Conservation (phyloP, 2,797 vertebrate species). For the Anguilla megastoma region DNA sequence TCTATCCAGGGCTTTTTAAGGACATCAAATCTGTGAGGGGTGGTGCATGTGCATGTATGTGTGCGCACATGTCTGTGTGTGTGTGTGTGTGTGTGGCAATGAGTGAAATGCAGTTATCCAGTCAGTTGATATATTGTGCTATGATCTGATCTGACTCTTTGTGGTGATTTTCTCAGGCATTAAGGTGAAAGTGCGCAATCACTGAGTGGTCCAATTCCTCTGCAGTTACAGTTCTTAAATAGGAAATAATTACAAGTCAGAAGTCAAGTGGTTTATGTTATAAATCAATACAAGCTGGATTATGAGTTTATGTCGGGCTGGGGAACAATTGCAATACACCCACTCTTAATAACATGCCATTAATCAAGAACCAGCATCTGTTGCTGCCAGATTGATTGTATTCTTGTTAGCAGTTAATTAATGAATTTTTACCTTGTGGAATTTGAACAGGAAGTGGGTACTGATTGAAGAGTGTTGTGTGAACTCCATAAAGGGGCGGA, state of each 20-base stretch:
- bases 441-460: neutral
- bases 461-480: neutral
- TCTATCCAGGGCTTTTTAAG: neutral
- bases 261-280: neutral
- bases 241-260: neutral
- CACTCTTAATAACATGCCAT: neutral
- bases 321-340: neutral
- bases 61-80: neutral
- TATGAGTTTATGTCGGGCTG: neutral
- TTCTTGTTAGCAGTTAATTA: conserved; percentile 4
- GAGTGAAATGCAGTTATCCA: neutral
- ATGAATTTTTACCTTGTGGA: neutral
- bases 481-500: neutral
- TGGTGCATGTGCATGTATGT: neutral
- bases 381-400: neutral
- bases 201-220: neutral
- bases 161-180: neutral
- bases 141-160: neutral
- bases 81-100: neutral
- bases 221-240: neutral
- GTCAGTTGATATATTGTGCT: neutral
- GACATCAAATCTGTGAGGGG: neutral
- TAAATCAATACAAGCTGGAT: conserved; percentile 16
- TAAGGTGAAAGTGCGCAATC: neutral
- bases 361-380: neutral